These are phyloP conservation scores for Coreius guichenoti DNA, from an alignment of 2,797 vertebrate species.

Conservation along the genomic window DNA sequence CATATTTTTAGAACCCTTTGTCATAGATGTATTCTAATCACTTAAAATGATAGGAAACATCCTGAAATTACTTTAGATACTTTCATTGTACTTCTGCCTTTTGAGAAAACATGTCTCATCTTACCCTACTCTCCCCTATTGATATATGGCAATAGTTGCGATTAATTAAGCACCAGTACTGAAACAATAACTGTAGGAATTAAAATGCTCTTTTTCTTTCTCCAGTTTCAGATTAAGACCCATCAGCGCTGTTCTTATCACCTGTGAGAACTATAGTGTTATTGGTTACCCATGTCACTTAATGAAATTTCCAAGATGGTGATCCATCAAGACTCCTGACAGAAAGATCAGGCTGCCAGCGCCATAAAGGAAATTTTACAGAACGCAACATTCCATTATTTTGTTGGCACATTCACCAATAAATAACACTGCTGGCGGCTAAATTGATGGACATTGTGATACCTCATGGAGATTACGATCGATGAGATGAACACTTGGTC, in stretches of 20 bases:
- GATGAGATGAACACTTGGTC: conserved; percentile 33
- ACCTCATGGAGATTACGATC: conserved; percentile 40
- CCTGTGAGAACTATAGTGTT: neutral
- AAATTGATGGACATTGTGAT: conserved; percentile 44
- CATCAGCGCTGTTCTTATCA: neutral
- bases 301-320: conserved; percentile 26
- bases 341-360: conserved; percentile 36
- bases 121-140: too few species aligned
- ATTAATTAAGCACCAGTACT: neutral
- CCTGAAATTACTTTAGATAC: too few species aligned
- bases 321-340: conserved; percentile 36
- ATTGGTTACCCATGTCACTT: conserved; percentile 24
- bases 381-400: conserved; percentile 42
- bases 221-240: conserved; percentile 6
- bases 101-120: too few species aligned
- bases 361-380: conserved; percentile 27
- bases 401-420: conserved; percentile 37
- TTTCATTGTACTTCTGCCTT: too few species aligned
- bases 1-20: too few species aligned
- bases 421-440: conserved; percentile 39
- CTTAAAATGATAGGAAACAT: too few species aligned
- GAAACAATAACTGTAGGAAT: neutral
- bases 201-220: neutral
- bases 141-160: neutral
- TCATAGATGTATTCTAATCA: too few species aligned